These are phyloP conservation scores for Andrena camellia DNA, from an alignment of 2,888 invertebrate genomes.

Conservation along the genomic window DNA sequence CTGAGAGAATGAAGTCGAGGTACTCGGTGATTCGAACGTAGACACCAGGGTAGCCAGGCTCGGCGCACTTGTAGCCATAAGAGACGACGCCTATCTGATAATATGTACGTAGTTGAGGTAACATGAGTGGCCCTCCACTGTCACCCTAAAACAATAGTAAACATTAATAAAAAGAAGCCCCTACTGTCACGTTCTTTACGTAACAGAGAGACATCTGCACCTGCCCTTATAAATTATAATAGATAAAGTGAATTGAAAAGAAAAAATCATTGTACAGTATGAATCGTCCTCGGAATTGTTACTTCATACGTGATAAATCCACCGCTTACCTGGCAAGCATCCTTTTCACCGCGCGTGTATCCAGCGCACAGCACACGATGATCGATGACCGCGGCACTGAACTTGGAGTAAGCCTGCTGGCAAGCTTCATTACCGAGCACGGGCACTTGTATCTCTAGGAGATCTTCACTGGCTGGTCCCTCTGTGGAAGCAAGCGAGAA, in stretches of 20 bases:
- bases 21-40: constrained; percentile 68
- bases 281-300: not conserved
- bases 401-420: constrained; percentile 86
- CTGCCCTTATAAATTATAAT: no score
- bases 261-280: not conserved
- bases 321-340: constrained; percentile 89
- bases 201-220: not conserved
- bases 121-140: constrained; percentile 93
- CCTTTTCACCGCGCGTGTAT: constrained; percentile 88
- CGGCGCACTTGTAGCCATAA: constrained; percentile 88
- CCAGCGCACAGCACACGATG: constrained; percentile 91
- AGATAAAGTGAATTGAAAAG: no score
- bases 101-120: constrained; percentile 84
- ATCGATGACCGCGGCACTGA: constrained; percentile 87
- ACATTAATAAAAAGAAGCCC: not conserved
- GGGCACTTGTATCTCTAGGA: constrained; percentile 91
- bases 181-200: not conserved
- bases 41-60: constrained; percentile 89
- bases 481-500: constrained; percentile 84
- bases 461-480: constrained; percentile 88
- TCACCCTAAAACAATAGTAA: constrained; percentile 86
- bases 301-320: not conserved
- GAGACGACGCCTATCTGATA: constrained; percentile 89
- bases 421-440: constrained; percentile 89
- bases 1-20: constrained; percentile 44